Conservation (phyloP, 2,797 vertebrate species). For the Melanotaenia nigrans region DNA sequence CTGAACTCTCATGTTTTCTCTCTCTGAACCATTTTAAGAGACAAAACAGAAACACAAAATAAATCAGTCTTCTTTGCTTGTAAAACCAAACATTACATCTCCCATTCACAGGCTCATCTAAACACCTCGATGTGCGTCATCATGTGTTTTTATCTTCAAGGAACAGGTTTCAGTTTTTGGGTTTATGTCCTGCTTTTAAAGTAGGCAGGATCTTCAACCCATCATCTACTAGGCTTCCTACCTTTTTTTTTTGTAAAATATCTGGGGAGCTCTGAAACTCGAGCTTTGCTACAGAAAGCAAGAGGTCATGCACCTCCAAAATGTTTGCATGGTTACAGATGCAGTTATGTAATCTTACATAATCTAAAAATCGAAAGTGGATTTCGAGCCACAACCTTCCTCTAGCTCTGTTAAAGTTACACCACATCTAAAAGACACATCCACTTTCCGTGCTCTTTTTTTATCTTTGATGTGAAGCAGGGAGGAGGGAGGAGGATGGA, state of each 20-base stretch:
- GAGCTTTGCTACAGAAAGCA: constrained; percentile 24
- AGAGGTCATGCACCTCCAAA: constrained; percentile 27
- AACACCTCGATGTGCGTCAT: not conserved
- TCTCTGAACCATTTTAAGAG: not conserved
- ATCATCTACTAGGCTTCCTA: not conserved
- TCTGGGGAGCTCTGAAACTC: constrained; percentile 20
- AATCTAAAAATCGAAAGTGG: constrained; percentile 48
- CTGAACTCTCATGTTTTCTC: not conserved
- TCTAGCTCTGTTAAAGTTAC: constrained; percentile 40
- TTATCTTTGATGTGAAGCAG: constrained; percentile 51
- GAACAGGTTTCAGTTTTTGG: not conserved
- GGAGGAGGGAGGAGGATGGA: constrained; percentile 41
- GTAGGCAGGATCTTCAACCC: constrained; percentile 1
- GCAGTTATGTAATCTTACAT: constrained; percentile 54
- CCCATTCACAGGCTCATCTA: not conserved
- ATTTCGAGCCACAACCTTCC: constrained; percentile 40
- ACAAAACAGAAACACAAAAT: constrained; percentile 2
- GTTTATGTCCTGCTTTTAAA: not conserved
- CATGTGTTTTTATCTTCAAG: constrained; percentile 1
- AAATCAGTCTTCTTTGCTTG: not conserved
- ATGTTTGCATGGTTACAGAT: constrained; percentile 19
- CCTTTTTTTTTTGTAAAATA: not conserved
- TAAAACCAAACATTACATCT: not conserved
- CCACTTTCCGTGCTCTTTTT: constrained; percentile 18
- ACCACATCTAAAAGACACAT: constrained; percentile 51